These are phyloP conservation scores for Anarhynchus alexandrinus DNA, from an alignment of 2,113 vertebrate genomes.

Conservation along the genomic window DNA sequence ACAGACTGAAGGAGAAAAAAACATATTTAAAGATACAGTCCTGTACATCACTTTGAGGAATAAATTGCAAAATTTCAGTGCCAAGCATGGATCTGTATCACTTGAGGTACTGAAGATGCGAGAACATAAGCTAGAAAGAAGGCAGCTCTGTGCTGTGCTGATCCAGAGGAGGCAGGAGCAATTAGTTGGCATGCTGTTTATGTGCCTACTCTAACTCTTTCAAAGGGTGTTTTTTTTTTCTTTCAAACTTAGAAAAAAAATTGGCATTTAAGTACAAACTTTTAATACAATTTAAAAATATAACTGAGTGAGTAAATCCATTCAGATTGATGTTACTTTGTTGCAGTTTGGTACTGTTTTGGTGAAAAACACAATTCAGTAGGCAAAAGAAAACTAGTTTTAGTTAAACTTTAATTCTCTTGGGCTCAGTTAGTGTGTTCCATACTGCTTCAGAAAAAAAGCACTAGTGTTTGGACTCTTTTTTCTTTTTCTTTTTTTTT, in stretches of 20 bases:
- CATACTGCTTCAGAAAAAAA: constrained; percentile 12
- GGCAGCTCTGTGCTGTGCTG: neutral
- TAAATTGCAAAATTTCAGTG: neutral
- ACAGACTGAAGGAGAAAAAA: neutral
- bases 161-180: neutral
- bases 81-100: neutral
- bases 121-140: neutral
- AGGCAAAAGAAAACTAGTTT: neutral
- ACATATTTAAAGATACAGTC: neutral
- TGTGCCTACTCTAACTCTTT: neutral
- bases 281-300: neutral
- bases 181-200: neutral
- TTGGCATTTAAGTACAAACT: neutral
- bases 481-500: neutral
- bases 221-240: neutral
- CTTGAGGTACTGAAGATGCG: neutral
- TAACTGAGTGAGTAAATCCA: neutral
- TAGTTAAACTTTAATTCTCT: neutral
- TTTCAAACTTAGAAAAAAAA: neutral
- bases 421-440: neutral
- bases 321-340: neutral
- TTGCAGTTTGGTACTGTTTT: neutral
- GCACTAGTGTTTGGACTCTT: neutral
- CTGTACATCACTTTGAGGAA: neutral
- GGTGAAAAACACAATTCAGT: neutral